Base-by-base conservation (phyloP, 2,888 invertebrate genomes). In the Latrodectus elegans region DNA sequence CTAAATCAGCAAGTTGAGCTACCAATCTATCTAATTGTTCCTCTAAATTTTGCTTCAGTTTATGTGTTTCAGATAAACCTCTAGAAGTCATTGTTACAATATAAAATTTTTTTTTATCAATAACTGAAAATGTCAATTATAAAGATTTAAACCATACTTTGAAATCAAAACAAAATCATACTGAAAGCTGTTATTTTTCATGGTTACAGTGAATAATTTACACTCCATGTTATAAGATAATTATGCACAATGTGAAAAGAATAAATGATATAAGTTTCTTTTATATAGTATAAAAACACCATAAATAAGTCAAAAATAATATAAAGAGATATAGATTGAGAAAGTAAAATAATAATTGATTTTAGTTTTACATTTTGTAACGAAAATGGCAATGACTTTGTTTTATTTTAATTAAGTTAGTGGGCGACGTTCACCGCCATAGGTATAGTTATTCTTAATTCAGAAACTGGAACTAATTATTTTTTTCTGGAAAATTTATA, bases 1-100 rank as follows among this genome's bases (percentile, higher is more conserved):
- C 95, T 88, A 96, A 92, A 92, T 96, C 95, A 73, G 94, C 93
- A 72, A 96, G 91, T 91, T 96, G 95, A 90, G 95, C 94, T 70
- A 95, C 93, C 72, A 95, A 92, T 88, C 95, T 92, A 89, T 95
- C 95, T 73, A 95, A 91, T 91, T 95, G 95, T 90, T 94, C 94
- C 91, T 95, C 94, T 60, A 95, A 91, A 92, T 95, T 95, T 89
- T 94, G 92, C 90, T 93, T 93, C 55, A 95, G 91, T 90, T 94
- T 94, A 88, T 94, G 93, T 11, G 95, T 95, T 92, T 95, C 95
- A 73, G 92, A 92, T 92, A 93, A 93, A 64, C 94, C 94, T 90
- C 93, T 92, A 0, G 94, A 94, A 15, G 88, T 78, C 90, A 90
- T 90, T 75, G 65, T 71, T 49, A 49, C 53, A 38, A 60, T 60